These are phyloP conservation scores for Tragopan temminckii DNA, from an alignment of 2,797 vertebrate species.

Conservation along the genomic window DNA sequence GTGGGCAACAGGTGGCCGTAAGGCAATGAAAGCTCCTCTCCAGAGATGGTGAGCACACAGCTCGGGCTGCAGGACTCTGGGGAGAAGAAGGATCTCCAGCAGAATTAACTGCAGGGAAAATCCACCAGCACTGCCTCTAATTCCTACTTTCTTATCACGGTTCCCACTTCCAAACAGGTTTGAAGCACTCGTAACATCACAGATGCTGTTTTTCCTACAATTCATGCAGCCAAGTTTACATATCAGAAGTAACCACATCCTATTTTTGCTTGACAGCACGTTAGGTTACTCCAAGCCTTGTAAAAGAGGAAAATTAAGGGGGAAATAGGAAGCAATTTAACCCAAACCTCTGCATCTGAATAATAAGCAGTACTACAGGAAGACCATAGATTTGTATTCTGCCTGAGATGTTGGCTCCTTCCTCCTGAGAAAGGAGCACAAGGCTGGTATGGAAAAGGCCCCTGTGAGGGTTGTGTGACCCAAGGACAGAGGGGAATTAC, in stretches of 20 bases:
- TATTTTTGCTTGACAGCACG: slow-evolving; percentile 65
- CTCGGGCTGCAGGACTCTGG: too few relatives aligned
- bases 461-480: neutral
- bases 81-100: too few relatives aligned
- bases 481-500: neutral
- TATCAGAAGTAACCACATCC: slow-evolving; percentile 22
- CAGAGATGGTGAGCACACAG: too few relatives aligned
- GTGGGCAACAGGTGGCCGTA: too few relatives aligned
- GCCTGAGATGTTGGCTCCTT: neutral
- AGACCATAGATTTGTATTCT: neutral
- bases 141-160: too few relatives aligned
- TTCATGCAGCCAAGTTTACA: slow-evolving; percentile 52
- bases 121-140: too few relatives aligned
- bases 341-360: neutral
- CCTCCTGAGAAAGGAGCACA: neutral
- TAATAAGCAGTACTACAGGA: neutral
- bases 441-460: neutral
- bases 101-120: too few relatives aligned
- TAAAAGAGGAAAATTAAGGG: neutral
- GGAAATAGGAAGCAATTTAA: neutral
- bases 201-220: slow-evolving; percentile 34
- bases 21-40: too few relatives aligned
- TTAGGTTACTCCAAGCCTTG: slow-evolving; percentile 58
- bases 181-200: too few relatives aligned
- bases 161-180: too few relatives aligned